These are phyloP conservation scores for Myotis lucifugus DNA, from an alignment of 2,113 vertebrate genomes.

Conservation along the genomic window DNA sequence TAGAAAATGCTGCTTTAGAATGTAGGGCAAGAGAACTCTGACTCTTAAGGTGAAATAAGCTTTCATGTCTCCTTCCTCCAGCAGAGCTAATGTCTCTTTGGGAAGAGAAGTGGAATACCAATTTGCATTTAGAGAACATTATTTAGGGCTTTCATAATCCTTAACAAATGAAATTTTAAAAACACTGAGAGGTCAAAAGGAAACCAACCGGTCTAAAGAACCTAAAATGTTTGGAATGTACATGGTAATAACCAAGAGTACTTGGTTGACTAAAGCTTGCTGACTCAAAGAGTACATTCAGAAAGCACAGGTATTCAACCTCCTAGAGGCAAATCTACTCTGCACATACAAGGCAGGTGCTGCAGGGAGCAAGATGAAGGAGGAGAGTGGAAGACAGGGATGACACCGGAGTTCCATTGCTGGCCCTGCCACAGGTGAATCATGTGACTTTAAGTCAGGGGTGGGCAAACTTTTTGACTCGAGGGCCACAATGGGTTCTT, in stretches of 20 bases:
- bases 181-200: conserved; percentile 24
- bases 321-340: neutral
- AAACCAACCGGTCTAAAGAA: neutral
- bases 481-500: too few species aligned
- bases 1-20: neutral
- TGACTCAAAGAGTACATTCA: neutral
- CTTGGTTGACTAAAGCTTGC: neutral
- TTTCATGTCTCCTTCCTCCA: conserved; percentile 11
- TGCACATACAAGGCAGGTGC: neutral
- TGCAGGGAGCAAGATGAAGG: neutral
- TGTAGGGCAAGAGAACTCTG: neutral
- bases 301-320: neutral
- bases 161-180: conserved; percentile 31
- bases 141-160: neutral
- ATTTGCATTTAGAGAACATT: conserved; percentile 1
- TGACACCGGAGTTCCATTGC: neutral
- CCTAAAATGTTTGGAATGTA: neutral
- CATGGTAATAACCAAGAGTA: neutral
- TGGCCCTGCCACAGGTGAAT: neutral
- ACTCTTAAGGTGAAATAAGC: conserved; percentile 25
- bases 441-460: neutral
- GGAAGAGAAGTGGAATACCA: neutral
- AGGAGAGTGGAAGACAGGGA: neutral
- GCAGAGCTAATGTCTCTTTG: neutral
- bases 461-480: too few species aligned